phyloP scores from a whole-genome alignment of 2,888 invertebrate genomes.

The Ferdinandea cuprea region DNA sequence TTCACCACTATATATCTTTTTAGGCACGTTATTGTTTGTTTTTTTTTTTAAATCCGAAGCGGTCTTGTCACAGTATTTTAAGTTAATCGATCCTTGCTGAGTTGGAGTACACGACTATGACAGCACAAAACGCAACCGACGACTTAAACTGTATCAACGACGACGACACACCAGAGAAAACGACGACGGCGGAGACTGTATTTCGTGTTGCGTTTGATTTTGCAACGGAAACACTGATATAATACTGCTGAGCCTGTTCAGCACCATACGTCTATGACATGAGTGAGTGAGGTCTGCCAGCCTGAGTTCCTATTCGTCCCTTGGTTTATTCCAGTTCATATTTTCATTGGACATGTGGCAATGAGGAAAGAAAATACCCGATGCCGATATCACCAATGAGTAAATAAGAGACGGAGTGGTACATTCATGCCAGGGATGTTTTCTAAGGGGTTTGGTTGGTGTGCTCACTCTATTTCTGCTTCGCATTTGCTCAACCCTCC shows the following conservation, averaged over 20 bases:
- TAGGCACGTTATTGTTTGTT: background rate
- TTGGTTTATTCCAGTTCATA: constrained; percentile 28
- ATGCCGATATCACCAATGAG: background rate
- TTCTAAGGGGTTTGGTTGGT: constrained; percentile 38
- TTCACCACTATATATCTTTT: background rate
- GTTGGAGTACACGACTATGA: constrained; percentile 33
- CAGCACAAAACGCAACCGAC: constrained; percentile 10
- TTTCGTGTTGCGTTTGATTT: constrained; percentile 68
- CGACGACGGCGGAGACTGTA: constrained; percentile 35
- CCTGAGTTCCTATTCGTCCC: constrained; percentile 59
- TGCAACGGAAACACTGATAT: constrained; percentile 67
- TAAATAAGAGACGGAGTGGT: background rate
- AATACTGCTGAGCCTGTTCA: constrained; percentile 54
- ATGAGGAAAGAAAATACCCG: constrained; percentile 1
- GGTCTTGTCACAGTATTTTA: constrained; percentile 1
- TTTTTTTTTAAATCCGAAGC: constrained; percentile 8
- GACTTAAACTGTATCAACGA: constrained; percentile 14
- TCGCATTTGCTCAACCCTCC: background rate
- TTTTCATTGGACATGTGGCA: constrained; percentile 61
- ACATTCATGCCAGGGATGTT: constrained; percentile 15
- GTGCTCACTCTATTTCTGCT: background rate
- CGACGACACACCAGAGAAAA: constrained; percentile 11
- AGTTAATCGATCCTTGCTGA: constrained; percentile 34
- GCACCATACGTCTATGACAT: constrained; percentile 58
- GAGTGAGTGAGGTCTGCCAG: constrained; percentile 50